phyloP scores from a whole-genome alignment of 2,113 vertebrate genomes.

The Paratilapia polleni region DNA sequence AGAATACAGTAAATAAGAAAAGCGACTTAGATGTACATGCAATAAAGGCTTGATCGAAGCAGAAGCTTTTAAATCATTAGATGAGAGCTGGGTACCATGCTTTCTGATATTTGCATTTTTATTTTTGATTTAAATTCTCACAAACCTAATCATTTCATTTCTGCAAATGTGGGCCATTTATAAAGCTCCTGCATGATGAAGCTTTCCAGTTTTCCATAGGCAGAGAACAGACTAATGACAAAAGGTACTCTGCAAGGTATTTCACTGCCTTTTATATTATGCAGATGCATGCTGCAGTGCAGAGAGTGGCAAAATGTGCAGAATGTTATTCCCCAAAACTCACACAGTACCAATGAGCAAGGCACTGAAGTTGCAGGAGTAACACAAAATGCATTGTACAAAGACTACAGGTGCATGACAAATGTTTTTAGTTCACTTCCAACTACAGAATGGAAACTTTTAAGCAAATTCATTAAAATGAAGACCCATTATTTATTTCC shows the following conservation, averaged over 20 bases:
- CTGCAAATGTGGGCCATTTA: slow-evolving; percentile 52
- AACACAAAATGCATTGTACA: neutral
- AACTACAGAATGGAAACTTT: slow-evolving; percentile 9
- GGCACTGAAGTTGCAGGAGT: neutral
- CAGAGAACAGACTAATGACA: slow-evolving; percentile 41
- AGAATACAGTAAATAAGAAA: slow-evolving; percentile 53
- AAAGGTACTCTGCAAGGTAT: neutral
- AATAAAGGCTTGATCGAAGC: slow-evolving; percentile 46
- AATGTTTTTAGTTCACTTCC: neutral
- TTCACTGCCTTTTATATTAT: neutral
- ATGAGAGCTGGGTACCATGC: slow-evolving; percentile 2
- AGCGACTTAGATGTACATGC: slow-evolving; percentile 22
- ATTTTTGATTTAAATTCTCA: slow-evolving; percentile 53
- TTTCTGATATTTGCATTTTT: slow-evolving; percentile 66
- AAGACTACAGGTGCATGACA: neutral
- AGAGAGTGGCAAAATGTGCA: neutral
- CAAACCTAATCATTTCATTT: slow-evolving; percentile 62
- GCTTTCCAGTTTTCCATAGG: slow-evolving; percentile 19
- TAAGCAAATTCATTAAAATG: slow-evolving; percentile 46
- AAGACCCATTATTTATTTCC: slow-evolving; percentile 38
- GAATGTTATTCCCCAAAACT: neutral
- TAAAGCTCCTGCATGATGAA: slow-evolving; percentile 41
- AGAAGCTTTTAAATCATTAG: slow-evolving; percentile 64
- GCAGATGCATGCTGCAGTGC: slow-evolving; percentile 12
- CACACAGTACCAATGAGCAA: neutral